Evolutionary conservation across 2,113 vertebrate species (phyloP), one percentile per base, ranked within the genome.

Genomic region (Varanus komodoensis): DNA sequence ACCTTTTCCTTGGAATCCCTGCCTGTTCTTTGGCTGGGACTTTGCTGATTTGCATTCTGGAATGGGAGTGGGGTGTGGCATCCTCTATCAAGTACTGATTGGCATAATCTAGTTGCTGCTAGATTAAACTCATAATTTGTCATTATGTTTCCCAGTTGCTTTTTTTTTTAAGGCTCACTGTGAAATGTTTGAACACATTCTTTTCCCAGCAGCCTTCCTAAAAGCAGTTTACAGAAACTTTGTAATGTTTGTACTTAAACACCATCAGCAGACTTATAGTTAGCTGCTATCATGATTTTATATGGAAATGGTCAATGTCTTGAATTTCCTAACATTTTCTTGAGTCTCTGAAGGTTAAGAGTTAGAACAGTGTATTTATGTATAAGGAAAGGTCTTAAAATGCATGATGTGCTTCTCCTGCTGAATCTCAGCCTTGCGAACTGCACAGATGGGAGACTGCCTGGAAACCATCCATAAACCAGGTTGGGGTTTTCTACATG

Each of bases 21-120:
- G 81, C 86, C 89, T 93, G 69, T 92, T 94, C 73, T 87, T 90
- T 75, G n/a, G 2, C 44, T 89, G 23, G 6, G 38, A 83, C 50
- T 12, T 67, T 64, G 50, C 19, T 89, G 54, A 74, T 77, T 6
- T 32, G 19, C 38, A 38, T 38, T 34, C 82, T 44, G 54, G 32
- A 34, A 19, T 27, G 64, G 14, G 11, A 25, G 19, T n/a, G 15
- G 8, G 15, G 38, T 9, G 23, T 82, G 14, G 3, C 32, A 75
- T 48, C 29, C 38, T 21, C 64, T 19, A 3, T 21, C 12, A 48
- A 80, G 17, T 32, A 1, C 27, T 73, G 15, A 73, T 32, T 54
- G 54, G 15, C n/a, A 82, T 52, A 74, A 73, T 73, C 44, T 23
- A 9, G 34, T 11, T 38, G 32, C 27, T 23, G 27, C 74, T 74